Evolutionary conservation across 2,797 vertebrate species (phyloP), one percentile per base, ranked within the genome.

Genomic region (Silurus lanzhouensis): DNA sequence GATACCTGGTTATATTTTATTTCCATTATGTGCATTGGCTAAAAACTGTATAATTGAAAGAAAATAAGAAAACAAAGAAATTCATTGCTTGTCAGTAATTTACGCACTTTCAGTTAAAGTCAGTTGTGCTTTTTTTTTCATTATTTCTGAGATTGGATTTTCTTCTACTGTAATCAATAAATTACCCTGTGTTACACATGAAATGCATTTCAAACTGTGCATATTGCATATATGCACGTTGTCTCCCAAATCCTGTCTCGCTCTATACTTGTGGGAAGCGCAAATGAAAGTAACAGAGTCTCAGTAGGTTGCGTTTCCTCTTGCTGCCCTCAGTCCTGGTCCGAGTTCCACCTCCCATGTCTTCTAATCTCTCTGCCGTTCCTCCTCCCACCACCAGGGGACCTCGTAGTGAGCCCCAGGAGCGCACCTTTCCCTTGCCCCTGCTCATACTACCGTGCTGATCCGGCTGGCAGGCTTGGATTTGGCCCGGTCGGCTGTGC

Each of bases 381-480:
- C 87, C 90, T 90, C 91, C 91, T 93, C 91, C 89, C 7, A 90
- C 85, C 83, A 89, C 85, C 9, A 90, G 80, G 76, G 88, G 87
- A 48, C 88, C 89, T 61, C 46, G 80, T 17, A 85, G 85, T 20
- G 87, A 88, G 57, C 88, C 78, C 89, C 77, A 87, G 58, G 83
- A 55, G 83, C 84, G 80, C 58, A 85, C 83, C 82, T 87, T 85
- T 9, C 77, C 82, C 22, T 61, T 84, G 14, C 81, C 83, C 68
- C 57, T 76, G 86, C 87, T 95, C 92, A 98, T 92, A 97, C 97
- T 84, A 98, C 97, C 6, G 97, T 98, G 93, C 97, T 98, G 94
- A 98, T 98, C 92, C 97, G 95, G 92, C 96, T 97, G 92, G 95
- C 92, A 27, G 96, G 95, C 80, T 97, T 98, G 83, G 95, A 93